phyloP scores from a whole-genome alignment of 2,888 invertebrate species.

The Eristalis intricaria region DNA sequence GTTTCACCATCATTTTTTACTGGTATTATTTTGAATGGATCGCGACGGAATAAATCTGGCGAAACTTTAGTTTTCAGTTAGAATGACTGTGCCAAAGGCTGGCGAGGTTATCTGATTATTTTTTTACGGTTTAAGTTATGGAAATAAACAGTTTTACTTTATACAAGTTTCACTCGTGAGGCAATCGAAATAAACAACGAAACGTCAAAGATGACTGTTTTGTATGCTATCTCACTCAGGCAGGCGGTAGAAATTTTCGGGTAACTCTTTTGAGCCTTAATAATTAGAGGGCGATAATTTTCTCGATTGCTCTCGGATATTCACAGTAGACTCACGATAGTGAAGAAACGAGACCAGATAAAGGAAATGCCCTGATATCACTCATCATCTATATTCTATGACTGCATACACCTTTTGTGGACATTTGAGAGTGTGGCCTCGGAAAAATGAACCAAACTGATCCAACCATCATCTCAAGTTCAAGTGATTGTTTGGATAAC shows the following conservation, averaged over 20 bases:
- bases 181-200: conserved; percentile 52
- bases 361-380: too few species aligned
- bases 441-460: too few species aligned
- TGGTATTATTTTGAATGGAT: conserved; percentile 82
- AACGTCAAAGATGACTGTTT: conserved; percentile 25
- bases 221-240: background rate
- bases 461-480: too few species aligned
- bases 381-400: too few species aligned
- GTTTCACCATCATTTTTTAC: conserved; percentile 86
- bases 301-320: too few species aligned
- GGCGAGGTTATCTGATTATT: background rate
- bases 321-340: too few species aligned
- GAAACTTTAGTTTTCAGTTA: background rate
- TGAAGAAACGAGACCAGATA: too few species aligned
- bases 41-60: background rate
- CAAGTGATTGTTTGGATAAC: too few species aligned
- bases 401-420: too few species aligned
- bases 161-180: conserved; percentile 5
- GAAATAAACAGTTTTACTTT: background rate
- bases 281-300: too few species aligned
- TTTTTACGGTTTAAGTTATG: background rate
- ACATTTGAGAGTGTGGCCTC: too few species aligned
- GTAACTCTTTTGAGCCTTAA: too few species aligned
- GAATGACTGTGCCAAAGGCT: background rate
- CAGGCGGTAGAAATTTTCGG: background rate